A percentile compares a stretch with the other conserved stretches of the same genome.
Conservation (phyloP, 1,140 invertebrate genomes). For the Danaus melanippus region DNA sequence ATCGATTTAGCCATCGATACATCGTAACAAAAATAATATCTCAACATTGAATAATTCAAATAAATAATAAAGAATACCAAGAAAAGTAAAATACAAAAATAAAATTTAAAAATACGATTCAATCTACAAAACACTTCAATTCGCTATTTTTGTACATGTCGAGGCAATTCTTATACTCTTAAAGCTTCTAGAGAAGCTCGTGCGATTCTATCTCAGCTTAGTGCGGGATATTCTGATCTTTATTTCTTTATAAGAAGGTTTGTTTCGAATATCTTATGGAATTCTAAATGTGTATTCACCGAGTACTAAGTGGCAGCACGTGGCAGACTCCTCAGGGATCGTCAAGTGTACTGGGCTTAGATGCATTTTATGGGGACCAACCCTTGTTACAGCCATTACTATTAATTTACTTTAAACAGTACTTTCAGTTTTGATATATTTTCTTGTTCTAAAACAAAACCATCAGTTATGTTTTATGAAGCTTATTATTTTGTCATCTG, state of each 20-base stretch:
- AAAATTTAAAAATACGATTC: slow-evolving; percentile 35
- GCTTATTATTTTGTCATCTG: no score
- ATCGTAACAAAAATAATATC: no score
- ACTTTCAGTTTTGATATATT: background rate
- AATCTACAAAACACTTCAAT: slow-evolving; percentile 50
- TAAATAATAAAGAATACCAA: no score
- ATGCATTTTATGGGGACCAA: slow-evolving; percentile 59
- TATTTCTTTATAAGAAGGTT: slow-evolving; percentile 32
- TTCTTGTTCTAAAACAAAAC: background rate
- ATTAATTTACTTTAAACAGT: slow-evolving; percentile 50
- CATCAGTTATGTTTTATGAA: background rate
- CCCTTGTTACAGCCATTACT: slow-evolving; percentile 54
- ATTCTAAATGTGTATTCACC: slow-evolving; percentile 42
- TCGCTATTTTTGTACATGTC: slow-evolving; percentile 61
- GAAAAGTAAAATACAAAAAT: no score
- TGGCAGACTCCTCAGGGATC: slow-evolving; percentile 42
- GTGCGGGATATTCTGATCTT: slow-evolving; percentile 39
- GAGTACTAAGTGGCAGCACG: slow-evolving; percentile 61
- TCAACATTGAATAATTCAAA: no score
- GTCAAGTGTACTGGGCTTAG: slow-evolving; percentile 46
- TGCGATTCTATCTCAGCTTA: slow-evolving; percentile 36
- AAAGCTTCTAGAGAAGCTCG: slow-evolving; percentile 49
- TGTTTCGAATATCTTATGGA: slow-evolving; percentile 33
- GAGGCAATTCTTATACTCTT: slow-evolving; percentile 52
- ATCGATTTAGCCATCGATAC: no score